A percentile compares a stretch with the other conserved stretches of the same genome.
Evolutionary conservation across 2,113 vertebrate genomes (phyloP).

Genomic region (Camarhynchus parvulus): DNA sequence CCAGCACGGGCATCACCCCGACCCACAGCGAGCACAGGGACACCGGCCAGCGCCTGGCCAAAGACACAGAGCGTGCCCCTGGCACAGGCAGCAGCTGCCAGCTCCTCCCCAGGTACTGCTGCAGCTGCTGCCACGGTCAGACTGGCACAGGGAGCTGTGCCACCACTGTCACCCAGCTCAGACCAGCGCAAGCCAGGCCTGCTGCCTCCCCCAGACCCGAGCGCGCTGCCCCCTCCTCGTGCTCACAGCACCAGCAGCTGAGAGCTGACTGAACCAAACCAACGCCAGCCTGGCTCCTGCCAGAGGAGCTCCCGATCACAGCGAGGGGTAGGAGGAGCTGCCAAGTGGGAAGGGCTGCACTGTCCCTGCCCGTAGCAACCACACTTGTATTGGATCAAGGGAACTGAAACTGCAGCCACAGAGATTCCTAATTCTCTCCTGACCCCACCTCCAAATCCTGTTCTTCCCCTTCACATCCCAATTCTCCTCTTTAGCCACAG

Average conservation of each 20-base stretch:
- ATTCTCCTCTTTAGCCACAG: background rate
- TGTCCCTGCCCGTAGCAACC: background rate
- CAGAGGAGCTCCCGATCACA: background rate
- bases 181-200: accelerated
- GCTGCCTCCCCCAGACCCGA: background rate
- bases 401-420: background rate
- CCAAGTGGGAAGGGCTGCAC: background rate
- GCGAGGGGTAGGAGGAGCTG: background rate
- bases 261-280: background rate
- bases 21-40: background rate
- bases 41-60: accelerated
- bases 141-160: accelerated
- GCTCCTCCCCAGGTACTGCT: background rate
- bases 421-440: background rate
- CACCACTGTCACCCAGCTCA: background rate
- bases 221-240: accelerated
- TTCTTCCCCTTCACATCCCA: background rate
- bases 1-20: background rate
- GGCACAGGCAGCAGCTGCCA: background rate
- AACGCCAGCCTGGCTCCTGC: accelerated
- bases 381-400: background rate
- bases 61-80: accelerated
- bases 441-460: background rate
- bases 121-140: accelerated
- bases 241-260: background rate